Percentiles rank a stretch among this genome's conserved stretches.
These are phyloP conservation scores for Cairina moschata DNA, from an alignment of 2,113 vertebrate genomes.

Conservation along the genomic window DNA sequence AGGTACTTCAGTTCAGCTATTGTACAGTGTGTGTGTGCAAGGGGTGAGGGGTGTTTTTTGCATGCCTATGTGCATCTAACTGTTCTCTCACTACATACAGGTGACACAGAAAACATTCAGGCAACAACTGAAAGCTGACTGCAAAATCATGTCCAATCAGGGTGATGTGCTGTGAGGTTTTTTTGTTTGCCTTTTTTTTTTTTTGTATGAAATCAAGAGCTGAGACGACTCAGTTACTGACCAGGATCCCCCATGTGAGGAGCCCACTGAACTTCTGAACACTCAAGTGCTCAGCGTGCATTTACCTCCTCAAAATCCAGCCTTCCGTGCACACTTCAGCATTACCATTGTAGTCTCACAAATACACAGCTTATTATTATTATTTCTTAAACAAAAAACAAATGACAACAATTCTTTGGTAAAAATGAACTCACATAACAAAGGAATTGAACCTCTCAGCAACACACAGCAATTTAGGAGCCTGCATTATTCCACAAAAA, in stretches of 20 bases:
- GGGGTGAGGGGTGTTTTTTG: neutral
- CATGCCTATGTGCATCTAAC: neutral
- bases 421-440: neutral
- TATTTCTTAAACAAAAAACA: neutral
- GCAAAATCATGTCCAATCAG: neutral
- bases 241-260: neutral
- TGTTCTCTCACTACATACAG: rapidly evolving
- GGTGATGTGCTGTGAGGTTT: neutral
- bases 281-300: rapidly evolving
- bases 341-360: neutral
- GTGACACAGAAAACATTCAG: rapidly evolving
- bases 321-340: neutral
- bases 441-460: neutral
- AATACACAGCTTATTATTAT: neutral
- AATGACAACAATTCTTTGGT: neutral
- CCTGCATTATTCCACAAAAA: neutral
- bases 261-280: neutral
- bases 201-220: neutral
- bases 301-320: neutral
- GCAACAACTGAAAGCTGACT: neutral
- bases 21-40: rapidly evolving
- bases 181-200: neutral
- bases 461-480: neutral
- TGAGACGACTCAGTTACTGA: neutral
- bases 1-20: neutral